These are phyloP conservation scores for Tethea ocularis DNA, from an alignment of 2,888 invertebrate genomes.

Conservation along the genomic window DNA sequence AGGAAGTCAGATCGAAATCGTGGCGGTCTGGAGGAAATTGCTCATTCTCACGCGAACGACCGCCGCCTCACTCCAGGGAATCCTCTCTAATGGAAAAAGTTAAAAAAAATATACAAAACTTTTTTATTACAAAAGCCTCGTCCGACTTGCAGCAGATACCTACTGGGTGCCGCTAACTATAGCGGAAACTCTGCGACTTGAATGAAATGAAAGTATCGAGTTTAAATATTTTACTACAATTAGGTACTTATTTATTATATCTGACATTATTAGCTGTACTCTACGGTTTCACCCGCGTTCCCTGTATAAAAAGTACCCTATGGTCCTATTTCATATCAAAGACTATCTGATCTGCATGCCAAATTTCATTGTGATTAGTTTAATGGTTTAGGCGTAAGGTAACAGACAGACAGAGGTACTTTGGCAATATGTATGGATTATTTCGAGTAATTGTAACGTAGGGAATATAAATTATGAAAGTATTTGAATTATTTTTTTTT, in stretches of 20 bases:
- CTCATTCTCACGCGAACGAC: conserved; percentile 81
- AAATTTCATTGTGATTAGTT: too few relatives aligned
- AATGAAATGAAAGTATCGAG: conserved; percentile 24
- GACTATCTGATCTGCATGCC: too few relatives aligned
- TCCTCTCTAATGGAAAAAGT: conserved; percentile 80
- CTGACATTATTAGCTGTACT: too few relatives aligned
- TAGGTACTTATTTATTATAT: neutral
- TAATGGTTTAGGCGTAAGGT: too few relatives aligned
- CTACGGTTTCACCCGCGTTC: too few relatives aligned
- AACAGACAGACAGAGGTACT: too few relatives aligned
- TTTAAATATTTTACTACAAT: neutral
- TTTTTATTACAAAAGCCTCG: conserved; percentile 66
- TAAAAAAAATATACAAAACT: conserved; percentile 78
- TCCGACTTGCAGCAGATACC: conserved; percentile 44
- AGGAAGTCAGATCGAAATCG: conserved; percentile 82
- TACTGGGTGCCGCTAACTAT: conserved; percentile 24
- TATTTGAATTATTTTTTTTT: too few relatives aligned
- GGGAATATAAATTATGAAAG: too few relatives aligned
- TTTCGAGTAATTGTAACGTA: too few relatives aligned
- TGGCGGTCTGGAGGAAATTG: conserved; percentile 79
- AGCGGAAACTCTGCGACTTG: conserved; percentile 22
- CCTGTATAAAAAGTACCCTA: too few relatives aligned
- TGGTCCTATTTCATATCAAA: too few relatives aligned
- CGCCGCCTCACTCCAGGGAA: conserved; percentile 67
- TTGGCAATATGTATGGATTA: too few relatives aligned